Conservation (phyloP, 2,113 vertebrate genomes). For the Nanorana parkeri region DNA sequence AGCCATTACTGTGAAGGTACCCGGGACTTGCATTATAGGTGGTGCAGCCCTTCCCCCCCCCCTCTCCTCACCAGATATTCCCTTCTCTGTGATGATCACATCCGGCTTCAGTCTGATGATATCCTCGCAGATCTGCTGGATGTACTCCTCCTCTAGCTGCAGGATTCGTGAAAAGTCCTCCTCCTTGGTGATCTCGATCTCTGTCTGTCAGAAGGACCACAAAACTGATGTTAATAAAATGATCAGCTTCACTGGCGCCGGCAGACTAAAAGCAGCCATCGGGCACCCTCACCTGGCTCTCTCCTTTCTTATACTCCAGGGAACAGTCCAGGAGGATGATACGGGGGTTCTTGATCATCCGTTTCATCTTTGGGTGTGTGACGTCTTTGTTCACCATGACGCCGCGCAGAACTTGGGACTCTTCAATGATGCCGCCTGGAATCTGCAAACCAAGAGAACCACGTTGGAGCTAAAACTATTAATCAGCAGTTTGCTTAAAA, state of each 20-base stretch:
- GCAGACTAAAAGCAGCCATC: background rate
- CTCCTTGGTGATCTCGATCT: slow-evolving; percentile 95
- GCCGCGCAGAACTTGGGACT: slow-evolving; percentile 87
- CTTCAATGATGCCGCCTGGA: slow-evolving; percentile 91
- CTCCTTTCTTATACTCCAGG: slow-evolving; percentile 96
- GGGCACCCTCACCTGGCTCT: slow-evolving; percentile 85
- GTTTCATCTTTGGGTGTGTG: slow-evolving; percentile 90
- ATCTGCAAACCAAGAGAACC: slow-evolving; percentile 71
- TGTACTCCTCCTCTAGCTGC: slow-evolving; percentile 96
- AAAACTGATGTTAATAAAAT: background rate
- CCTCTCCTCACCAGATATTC: slow-evolving; percentile 83
- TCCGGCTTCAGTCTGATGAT: slow-evolving; percentile 91
- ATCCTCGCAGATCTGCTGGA: slow-evolving; percentile 95
- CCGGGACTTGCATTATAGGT: background rate
- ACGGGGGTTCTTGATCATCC: slow-evolving; percentile 87
- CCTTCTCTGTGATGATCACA: slow-evolving; percentile 94
- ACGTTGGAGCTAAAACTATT: too few relatives aligned
- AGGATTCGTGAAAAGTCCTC: slow-evolving; percentile 95
- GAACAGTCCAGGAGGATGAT: slow-evolving; percentile 93
- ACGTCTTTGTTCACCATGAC: slow-evolving; percentile 98
- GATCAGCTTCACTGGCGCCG: too few relatives aligned
- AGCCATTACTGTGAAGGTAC: background rate
- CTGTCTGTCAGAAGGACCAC: slow-evolving; percentile 75
- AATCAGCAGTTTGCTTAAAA: too few relatives aligned
- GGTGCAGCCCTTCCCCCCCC: background rate